Conservation (phyloP, 2,888 invertebrate species). For the Eudasyphora cyanicolor region DNA sequence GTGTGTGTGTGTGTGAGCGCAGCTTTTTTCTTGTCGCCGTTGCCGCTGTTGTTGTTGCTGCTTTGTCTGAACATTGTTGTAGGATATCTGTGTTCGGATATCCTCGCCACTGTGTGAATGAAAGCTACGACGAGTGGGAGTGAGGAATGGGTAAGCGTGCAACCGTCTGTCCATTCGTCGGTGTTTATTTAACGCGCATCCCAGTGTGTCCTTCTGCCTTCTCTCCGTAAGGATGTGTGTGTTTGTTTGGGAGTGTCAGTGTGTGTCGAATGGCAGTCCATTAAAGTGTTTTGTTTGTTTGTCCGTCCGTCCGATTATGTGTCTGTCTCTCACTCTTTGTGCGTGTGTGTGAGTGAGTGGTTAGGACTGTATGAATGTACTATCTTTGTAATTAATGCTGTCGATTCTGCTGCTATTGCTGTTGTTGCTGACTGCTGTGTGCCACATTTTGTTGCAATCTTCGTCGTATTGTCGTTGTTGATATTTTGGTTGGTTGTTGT, state of each 20-base stretch:
- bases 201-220: constrained; percentile 21
- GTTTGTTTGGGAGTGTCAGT: constrained; percentile 4
- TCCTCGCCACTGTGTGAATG: constrained; percentile 14
- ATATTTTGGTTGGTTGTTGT: background rate
- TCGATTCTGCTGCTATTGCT: constrained; percentile 11
- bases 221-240: background rate
- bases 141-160: constrained; percentile 2
- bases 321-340: background rate
- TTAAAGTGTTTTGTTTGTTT: constrained; percentile 49
- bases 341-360: constrained; percentile 21
- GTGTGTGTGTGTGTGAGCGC: background rate
- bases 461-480: background rate
- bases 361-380: constrained; percentile 27
- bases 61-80: constrained; percentile 6
- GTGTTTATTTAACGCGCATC: constrained; percentile 57
- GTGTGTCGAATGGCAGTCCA: constrained; percentile 50
- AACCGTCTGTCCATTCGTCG: constrained; percentile 2
- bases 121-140: no score
- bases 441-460: constrained; percentile 19
- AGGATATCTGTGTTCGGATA: constrained; percentile 27
- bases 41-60: constrained; percentile 32
- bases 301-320: background rate
- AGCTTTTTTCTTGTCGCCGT: no score
- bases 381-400: constrained; percentile 52
- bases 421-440: constrained; percentile 4